These are phyloP conservation scores for Thamnophis sirtalis DNA, from an alignment of 2,113 vertebrate genomes.

Conservation along the genomic window DNA sequence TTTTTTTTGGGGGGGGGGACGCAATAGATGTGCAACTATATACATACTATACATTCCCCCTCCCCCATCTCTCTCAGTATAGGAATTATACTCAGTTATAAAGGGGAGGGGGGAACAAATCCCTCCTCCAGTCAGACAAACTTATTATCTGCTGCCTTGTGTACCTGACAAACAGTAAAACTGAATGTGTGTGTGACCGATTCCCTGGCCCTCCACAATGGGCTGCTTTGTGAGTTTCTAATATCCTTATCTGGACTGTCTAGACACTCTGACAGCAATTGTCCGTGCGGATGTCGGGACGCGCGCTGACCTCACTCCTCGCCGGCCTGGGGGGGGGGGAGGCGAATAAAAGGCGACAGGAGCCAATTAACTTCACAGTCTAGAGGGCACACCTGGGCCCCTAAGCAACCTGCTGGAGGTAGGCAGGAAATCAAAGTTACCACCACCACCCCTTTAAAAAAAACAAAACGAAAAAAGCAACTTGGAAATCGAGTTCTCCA, in stretches of 20 bases:
- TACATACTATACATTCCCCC: not conserved
- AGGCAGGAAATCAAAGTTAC: not conserved
- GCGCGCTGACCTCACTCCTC: slow-evolving; percentile 49
- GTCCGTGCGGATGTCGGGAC: slow-evolving; percentile 50
- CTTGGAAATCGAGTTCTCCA: not conserved
- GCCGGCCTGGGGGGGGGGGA: slow-evolving; percentile 24
- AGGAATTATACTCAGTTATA: not conserved
- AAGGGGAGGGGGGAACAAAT: slow-evolving; percentile 29
- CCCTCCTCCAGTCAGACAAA: slow-evolving; percentile 15
- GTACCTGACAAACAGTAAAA: slow-evolving; percentile 54
- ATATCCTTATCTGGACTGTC: slow-evolving; percentile 77
- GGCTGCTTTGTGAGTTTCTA: slow-evolving; percentile 65
- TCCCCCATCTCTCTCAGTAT: not conserved
- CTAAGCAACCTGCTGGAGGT: not conserved
- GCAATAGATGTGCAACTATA: not conserved
- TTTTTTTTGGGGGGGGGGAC: no score
- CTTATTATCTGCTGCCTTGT: slow-evolving; percentile 20
- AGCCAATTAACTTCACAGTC: slow-evolving; percentile 3
- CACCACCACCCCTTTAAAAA: no score
- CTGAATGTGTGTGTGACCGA: slow-evolving; percentile 49
- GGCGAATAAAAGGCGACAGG: not conserved
- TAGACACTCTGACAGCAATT: slow-evolving; percentile 69
- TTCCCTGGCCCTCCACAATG: slow-evolving; percentile 72
- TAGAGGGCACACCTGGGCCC: slow-evolving; percentile 41
- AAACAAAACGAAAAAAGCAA: not conserved